These are phyloP conservation scores for Dermatemys mawii DNA, from an alignment of 2,113 vertebrate genomes.

Conservation along the genomic window DNA sequence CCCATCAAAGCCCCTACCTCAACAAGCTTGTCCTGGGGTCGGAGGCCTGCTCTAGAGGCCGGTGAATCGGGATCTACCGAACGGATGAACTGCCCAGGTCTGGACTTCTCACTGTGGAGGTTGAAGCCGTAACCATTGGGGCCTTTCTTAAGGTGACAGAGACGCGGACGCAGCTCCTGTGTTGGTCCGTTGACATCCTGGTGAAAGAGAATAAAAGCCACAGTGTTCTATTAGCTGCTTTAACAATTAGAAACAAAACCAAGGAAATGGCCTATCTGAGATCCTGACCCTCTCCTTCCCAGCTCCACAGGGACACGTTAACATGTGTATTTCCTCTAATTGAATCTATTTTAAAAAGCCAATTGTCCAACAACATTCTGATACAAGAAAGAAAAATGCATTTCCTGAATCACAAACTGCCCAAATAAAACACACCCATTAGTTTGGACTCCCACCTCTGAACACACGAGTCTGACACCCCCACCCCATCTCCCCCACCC, in stretches of 20 bases:
- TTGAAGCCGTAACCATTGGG: conserved; percentile 94
- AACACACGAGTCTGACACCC: fast-evolving
- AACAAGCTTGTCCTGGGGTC: conserved; percentile 88
- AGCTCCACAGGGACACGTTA: neutral
- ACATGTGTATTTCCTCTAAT: conserved; percentile 71
- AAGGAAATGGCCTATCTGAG: conserved; percentile 10
- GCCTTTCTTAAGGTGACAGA: conserved; percentile 87
- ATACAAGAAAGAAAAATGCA: conserved; percentile 36
- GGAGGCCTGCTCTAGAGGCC: conserved; percentile 84
- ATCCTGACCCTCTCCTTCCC: neutral
- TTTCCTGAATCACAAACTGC: conserved; percentile 45
- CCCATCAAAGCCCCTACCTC: conserved; percentile 76
- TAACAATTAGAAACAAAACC: neutral
- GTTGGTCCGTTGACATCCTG: conserved; percentile 74
- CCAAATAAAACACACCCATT: neutral
- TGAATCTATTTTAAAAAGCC: conserved; percentile 65
- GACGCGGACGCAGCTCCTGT: conserved; percentile 84
- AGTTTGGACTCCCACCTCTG: fast-evolving
- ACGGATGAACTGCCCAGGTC: conserved; percentile 90
- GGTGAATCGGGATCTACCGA: conserved; percentile 88
- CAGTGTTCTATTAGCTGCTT: neutral
- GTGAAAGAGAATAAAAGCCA: neutral
- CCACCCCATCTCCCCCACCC: neutral
- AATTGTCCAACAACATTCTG: conserved; percentile 53
- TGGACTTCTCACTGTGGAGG: conserved; percentile 90